These are phyloP conservation scores for Vesta saturnalis DNA, from an alignment of 2,888 invertebrate genomes.

Conservation along the genomic window DNA sequence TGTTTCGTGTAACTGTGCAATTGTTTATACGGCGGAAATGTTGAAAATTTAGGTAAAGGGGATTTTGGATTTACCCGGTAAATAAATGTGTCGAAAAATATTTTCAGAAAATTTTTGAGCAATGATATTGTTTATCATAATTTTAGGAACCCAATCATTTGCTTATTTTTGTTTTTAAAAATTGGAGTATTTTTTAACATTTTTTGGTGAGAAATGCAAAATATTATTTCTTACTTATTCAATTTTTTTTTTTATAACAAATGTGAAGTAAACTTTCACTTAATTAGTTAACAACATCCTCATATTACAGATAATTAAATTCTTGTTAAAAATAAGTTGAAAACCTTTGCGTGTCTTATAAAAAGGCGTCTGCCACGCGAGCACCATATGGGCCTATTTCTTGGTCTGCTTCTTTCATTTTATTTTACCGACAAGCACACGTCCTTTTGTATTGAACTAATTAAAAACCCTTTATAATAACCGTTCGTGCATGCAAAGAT, in stretches of 20 bases:
- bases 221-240: background rate
- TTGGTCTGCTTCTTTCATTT: constrained; percentile 29
- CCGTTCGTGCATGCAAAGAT: constrained; percentile 34
- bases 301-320: constrained; percentile 26
- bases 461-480: constrained; percentile 36
- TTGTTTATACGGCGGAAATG: background rate
- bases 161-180: too few species aligned
- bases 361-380: constrained; percentile 38
- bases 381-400: constrained; percentile 40
- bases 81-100: too few species aligned
- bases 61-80: too few species aligned
- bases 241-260: background rate
- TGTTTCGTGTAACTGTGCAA: too few species aligned
- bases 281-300: constrained; percentile 7
- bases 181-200: too few species aligned
- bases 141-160: too few species aligned
- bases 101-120: too few species aligned
- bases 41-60: background rate
- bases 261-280: background rate
- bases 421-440: constrained; percentile 41
- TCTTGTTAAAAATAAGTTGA: constrained; percentile 24
- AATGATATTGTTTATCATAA: too few species aligned
- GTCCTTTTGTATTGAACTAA: constrained; percentile 43
- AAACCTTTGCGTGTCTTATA: constrained; percentile 30
- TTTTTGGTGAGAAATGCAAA: too few species aligned